Percentiles rank a stretch among this genome's conserved stretches.
phyloP scores from a whole-genome alignment of 2,888 invertebrate species.

The Pyrgus malvae region DNA sequence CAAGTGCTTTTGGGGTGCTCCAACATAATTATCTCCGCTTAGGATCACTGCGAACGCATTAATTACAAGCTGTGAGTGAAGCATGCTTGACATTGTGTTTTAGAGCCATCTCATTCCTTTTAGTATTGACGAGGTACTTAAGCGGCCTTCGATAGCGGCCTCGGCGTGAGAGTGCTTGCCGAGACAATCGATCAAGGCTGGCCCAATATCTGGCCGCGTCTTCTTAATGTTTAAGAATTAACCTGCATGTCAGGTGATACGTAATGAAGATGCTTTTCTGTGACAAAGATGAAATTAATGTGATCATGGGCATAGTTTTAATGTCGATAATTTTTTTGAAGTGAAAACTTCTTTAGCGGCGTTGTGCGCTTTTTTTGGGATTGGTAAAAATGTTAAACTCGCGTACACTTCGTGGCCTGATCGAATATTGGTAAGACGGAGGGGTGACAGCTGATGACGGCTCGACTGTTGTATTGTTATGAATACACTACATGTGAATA shows the following conservation, averaged over 20 bases:
- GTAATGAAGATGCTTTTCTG: not conserved
- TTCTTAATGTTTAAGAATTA: constrained; percentile 19
- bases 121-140: constrained; percentile 47
- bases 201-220: constrained; percentile 47
- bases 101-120: constrained; percentile 51
- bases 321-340: too few relatives aligned
- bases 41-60: constrained; percentile 8
- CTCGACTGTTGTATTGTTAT: too few relatives aligned
- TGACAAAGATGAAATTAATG: too few relatives aligned
- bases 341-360: too few relatives aligned
- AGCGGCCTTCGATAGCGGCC: constrained; percentile 53
- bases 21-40: not conserved
- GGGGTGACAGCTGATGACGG: too few relatives aligned
- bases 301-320: too few relatives aligned
- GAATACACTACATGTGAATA: too few relatives aligned
- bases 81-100: constrained; percentile 49
- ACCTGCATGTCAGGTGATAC: constrained; percentile 2
- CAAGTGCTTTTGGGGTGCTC: not conserved
- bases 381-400: too few relatives aligned
- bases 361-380: too few relatives aligned
- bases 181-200: constrained; percentile 54
- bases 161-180: constrained; percentile 52
- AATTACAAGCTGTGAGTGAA: constrained; percentile 30
- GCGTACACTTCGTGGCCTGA: too few relatives aligned
- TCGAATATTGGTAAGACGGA: too few relatives aligned